Evolutionary conservation across 1,140 invertebrate genomes (phyloP).

Genomic region (Dreissena rostriformis): DNA sequence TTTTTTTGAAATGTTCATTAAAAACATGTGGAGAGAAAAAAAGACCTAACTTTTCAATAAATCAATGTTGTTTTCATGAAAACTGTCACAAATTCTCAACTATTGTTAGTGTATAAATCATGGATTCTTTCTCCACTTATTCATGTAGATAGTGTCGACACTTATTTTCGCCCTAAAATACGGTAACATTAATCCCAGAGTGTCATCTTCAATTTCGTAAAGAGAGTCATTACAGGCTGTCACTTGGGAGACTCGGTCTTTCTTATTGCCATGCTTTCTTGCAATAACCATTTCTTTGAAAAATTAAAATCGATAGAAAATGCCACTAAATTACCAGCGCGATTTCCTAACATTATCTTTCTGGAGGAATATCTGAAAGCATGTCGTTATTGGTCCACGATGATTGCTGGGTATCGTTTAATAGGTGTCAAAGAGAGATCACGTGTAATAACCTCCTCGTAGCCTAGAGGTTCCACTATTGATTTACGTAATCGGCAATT

Average conservation of each 20-base stretch:
- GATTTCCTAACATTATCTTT: conserved; percentile 54
- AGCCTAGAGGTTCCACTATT: conserved; percentile 49
- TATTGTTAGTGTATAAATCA: too few species aligned
- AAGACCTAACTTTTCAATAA: too few species aligned
- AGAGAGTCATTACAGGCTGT: background rate
- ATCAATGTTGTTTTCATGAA: too few species aligned
- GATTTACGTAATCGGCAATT: conserved; percentile 46
- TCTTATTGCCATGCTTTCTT: too few species aligned
- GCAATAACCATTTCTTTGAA: too few species aligned
- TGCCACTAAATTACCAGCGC: conserved; percentile 50
- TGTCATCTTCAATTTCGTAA: conserved; percentile 1
- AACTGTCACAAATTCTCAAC: too few species aligned
- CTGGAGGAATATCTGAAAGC: conserved; percentile 55
- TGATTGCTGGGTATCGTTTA: conserved; percentile 43
- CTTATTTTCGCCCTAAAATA: too few species aligned
- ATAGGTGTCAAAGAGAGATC: conserved; percentile 55
- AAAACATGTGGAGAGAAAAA: too few species aligned
- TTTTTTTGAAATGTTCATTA: too few species aligned
- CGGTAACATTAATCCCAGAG: background rate
- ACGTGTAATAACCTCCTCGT: conserved; percentile 37
- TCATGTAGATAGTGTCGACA: too few species aligned
- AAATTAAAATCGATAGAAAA: conserved; percentile 47
- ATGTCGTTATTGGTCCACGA: conserved; percentile 49
- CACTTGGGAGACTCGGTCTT: too few species aligned
- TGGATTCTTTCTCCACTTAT: too few species aligned